Evolutionary conservation across 2,113 vertebrate genomes (phyloP).

Genomic region (Aegypius monachus): DNA sequence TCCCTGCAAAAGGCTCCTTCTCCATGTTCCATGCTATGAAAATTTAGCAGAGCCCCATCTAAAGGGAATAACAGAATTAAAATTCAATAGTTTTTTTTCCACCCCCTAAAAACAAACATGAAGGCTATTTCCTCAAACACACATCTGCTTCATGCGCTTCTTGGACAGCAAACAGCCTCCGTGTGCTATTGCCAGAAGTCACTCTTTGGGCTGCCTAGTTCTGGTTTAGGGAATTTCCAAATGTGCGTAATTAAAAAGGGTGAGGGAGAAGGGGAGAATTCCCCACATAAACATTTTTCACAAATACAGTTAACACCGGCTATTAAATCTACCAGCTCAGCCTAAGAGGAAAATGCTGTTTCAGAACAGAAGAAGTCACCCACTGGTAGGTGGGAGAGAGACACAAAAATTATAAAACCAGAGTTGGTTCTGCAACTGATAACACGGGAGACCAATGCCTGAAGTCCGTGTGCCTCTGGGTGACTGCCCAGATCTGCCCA

Average conservation of each 20-base stretch:
- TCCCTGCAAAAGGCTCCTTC: neutral
- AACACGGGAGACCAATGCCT: neutral
- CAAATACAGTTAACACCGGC: neutral
- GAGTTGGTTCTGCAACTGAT: fast-evolving
- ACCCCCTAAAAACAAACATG: neutral
- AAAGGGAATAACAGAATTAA: neutral
- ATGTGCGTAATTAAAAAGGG: neutral
- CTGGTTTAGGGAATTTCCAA: neutral
- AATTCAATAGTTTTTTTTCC: neutral
- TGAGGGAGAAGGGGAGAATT: neutral
- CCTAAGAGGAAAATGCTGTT: neutral
- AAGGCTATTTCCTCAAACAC: neutral
- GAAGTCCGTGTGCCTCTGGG: neutral
- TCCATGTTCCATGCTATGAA: fast-evolving
- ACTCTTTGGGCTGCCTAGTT: neutral
- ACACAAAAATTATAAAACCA: neutral
- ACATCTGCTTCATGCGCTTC: neutral
- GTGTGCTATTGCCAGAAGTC: neutral
- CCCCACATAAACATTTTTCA: neutral
- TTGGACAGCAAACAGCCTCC: neutral
- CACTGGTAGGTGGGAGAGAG: neutral
- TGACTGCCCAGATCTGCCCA: neutral
- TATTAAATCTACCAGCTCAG: neutral
- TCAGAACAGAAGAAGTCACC: neutral
- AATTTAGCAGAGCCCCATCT: neutral